Conservation (phyloP, 2,113 vertebrate genomes). For the Leucosticte australis region DNA sequence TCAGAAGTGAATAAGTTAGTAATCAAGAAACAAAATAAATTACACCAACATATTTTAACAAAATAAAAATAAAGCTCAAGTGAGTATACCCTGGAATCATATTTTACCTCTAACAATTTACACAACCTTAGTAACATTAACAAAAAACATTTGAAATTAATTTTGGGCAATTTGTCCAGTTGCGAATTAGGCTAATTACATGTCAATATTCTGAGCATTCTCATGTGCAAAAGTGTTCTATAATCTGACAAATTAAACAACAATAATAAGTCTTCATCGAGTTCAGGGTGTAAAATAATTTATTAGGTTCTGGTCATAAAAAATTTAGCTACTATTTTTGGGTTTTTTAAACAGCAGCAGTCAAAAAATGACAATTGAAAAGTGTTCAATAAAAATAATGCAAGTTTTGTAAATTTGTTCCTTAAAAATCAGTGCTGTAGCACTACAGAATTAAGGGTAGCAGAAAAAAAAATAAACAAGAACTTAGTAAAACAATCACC, state of each 20-base stretch:
- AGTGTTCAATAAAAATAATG: slow-evolving; percentile 25
- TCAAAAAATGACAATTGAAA: slow-evolving; percentile 30
- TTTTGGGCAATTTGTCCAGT: neutral
- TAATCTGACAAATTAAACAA: neutral
- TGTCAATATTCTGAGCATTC: neutral
- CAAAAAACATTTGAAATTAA: neutral
- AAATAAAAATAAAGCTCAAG: neutral
- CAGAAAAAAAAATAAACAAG: neutral
- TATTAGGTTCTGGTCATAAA: slow-evolving; percentile 50
- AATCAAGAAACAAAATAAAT: neutral
- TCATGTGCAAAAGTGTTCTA: neutral
- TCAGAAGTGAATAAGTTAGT: neutral
- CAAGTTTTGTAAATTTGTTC: neutral
- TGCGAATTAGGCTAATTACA: neutral
- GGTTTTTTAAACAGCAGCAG: slow-evolving; percentile 45
- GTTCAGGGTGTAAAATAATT: slow-evolving; percentile 44
- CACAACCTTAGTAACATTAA: neutral
- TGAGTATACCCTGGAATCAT: neutral
- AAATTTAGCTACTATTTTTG: slow-evolving; percentile 11
- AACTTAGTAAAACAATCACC: neutral
- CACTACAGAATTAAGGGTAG: neutral
- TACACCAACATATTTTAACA: neutral
- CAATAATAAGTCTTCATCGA: neutral
- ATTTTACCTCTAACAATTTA: neutral
- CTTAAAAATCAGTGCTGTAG: neutral